Conservation (phyloP, 2,113 vertebrate species). For the Toxotes jaculatrix region DNA sequence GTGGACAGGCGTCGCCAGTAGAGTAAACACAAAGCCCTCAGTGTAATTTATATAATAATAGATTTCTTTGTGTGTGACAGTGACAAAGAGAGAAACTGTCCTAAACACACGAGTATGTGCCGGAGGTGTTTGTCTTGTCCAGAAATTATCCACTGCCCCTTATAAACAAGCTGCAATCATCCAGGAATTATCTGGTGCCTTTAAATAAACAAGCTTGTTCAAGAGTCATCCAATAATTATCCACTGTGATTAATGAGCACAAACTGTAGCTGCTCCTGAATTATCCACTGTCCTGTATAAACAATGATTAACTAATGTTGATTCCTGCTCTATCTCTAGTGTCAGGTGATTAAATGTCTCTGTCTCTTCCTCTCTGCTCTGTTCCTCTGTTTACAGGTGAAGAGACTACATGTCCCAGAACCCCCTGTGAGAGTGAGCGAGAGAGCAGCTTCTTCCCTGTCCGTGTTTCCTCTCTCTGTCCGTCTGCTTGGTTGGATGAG, state of each 20-base stretch:
- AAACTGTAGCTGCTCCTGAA: not conserved
- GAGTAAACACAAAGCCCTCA: too few species aligned
- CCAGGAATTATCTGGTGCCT: not conserved
- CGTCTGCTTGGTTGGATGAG: slow-evolving; percentile 77
- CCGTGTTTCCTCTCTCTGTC: slow-evolving; percentile 42
- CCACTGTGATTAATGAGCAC: too few species aligned
- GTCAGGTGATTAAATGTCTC: not conserved
- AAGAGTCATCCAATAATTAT: not conserved
- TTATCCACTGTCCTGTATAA: not conserved
- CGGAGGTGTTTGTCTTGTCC: too few species aligned
- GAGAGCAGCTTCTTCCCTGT: not conserved
- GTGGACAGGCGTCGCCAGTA: too few species aligned
- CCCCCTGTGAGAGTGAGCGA: slow-evolving; percentile 32
- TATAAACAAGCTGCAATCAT: not conserved
- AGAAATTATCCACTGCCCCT: not conserved
- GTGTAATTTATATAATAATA: too few species aligned
- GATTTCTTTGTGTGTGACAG: too few species aligned
- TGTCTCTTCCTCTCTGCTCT: not conserved
- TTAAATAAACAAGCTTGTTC: too few species aligned
- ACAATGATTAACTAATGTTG: too few species aligned
- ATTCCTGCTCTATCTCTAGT: too few species aligned
- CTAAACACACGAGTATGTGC: too few species aligned
- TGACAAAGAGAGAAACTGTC: too few species aligned
- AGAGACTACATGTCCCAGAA: slow-evolving; percentile 71
- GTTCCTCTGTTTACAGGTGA: slow-evolving; percentile 32